Conservation (phyloP, 1,140 invertebrate species). For the Zaprionus vittiger region DNA sequence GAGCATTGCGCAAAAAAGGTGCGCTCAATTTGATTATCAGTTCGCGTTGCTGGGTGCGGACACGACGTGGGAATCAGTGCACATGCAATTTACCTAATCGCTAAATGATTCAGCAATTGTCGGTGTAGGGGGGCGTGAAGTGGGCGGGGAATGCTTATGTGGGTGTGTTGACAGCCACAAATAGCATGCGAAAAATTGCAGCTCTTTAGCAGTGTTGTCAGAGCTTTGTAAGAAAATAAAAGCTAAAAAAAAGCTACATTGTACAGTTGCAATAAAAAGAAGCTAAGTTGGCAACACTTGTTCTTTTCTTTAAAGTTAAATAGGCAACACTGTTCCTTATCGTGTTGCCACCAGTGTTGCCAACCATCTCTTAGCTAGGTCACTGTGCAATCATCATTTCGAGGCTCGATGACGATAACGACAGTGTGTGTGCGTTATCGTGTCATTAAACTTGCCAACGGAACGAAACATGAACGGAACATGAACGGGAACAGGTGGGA, state of each 20-base stretch:
- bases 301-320: too few relatives aligned
- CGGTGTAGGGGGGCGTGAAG: not conserved
- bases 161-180: conserved; percentile 37
- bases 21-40: conserved; percentile 69
- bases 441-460: conserved; percentile 49
- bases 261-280: too few relatives aligned
- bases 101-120: conserved; percentile 63
- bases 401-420: conserved; percentile 21
- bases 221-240: too few relatives aligned
- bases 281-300: too few relatives aligned
- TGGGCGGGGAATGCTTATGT: conserved; percentile 41
- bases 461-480: not conserved
- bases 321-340: too few relatives aligned
- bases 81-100: conserved; percentile 64
- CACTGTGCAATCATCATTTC: conserved; percentile 21
- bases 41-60: conserved; percentile 41
- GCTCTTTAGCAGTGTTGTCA: too few relatives aligned
- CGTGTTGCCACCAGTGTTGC: not conserved
- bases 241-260: too few relatives aligned
- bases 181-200: conserved; percentile 8
- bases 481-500: conserved; percentile 35
- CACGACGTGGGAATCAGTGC: conserved; percentile 57
- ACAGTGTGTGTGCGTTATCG: conserved; percentile 38
- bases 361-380: not conserved
- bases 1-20: conserved; percentile 66